A percentile compares a stretch with the other conserved stretches of the same genome.
Conservation (phyloP, 92 coral and sea anemone species). For the Plumapathes pennacea region DNA sequence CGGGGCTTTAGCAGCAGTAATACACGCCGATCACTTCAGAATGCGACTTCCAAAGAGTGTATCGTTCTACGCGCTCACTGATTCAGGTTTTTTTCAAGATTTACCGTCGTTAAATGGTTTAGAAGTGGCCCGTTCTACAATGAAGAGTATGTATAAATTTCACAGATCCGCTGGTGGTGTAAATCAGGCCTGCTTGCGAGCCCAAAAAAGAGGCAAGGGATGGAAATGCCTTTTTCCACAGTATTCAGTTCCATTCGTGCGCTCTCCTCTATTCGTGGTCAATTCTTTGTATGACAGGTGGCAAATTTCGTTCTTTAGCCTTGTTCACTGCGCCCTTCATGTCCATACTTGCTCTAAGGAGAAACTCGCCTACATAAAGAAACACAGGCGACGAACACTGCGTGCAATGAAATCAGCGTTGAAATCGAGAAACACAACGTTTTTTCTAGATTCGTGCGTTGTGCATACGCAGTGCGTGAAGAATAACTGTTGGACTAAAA, state of each 20-base stretch:
- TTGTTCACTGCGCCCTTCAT: slow-evolving; percentile 20
- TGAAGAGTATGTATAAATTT: slow-evolving; percentile 8
- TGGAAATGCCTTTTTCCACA: slow-evolving; percentile 43
- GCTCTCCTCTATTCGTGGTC: slow-evolving; percentile 11
- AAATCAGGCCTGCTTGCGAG: slow-evolving; percentile 20
- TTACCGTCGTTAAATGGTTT: slow-evolving; percentile 29
- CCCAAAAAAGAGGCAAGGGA: slow-evolving; percentile 1
- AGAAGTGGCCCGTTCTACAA: slow-evolving; percentile 2
- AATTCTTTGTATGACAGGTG: slow-evolving; percentile 29
- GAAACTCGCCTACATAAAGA: slow-evolving; percentile 10
- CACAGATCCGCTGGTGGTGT: slow-evolving; percentile 14
- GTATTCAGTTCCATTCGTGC: slow-evolving; percentile 7
- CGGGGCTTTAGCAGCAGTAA: slow-evolving; percentile 33
- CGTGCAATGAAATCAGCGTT: slow-evolving; percentile 9
- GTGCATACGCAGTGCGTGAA: slow-evolving; percentile 11
- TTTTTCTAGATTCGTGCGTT: slow-evolving; percentile 31
- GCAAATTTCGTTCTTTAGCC: slow-evolving; percentile 24
- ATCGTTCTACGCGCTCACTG: slow-evolving; percentile 28
- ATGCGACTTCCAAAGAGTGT: slow-evolving; percentile 11
- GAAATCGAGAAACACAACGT: not conserved
- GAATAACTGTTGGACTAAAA: slow-evolving; percentile 16
- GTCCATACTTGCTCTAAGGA: slow-evolving; percentile 20
- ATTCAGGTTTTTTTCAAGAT: slow-evolving; percentile 34
- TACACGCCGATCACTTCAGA: slow-evolving; percentile 37
- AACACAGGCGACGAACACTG: slow-evolving; percentile 11